Conservation (phyloP, 2,113 vertebrate species). For the Cromileptes altivelis region DNA sequence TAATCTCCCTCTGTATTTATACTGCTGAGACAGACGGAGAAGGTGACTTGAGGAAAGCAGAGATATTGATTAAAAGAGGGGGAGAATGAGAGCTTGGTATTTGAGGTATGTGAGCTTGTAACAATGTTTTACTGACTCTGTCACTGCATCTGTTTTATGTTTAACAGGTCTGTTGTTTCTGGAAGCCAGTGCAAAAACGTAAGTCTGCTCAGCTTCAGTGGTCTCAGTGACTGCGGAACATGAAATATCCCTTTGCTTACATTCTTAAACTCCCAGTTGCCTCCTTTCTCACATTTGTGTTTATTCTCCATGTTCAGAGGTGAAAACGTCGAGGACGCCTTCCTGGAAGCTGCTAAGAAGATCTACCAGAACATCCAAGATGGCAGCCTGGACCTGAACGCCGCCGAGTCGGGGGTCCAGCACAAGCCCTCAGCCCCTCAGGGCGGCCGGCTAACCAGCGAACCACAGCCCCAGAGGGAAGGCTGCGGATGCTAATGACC, state of each 20-base stretch:
- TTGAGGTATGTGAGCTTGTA: slow-evolving; percentile 21
- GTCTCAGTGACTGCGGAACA: neutral
- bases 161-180: slow-evolving; percentile 94
- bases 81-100: slow-evolving; percentile 13
- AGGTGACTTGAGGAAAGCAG: slow-evolving; percentile 34
- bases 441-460: slow-evolving; percentile 95
- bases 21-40: slow-evolving; percentile 83
- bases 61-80: neutral
- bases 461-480: slow-evolving; percentile 98
- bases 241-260: neutral
- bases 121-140: slow-evolving; percentile 28
- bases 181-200: slow-evolving; percentile 99
- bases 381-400: slow-evolving; percentile 98
- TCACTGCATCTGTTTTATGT: slow-evolving; percentile 34
- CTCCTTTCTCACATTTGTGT: neutral
- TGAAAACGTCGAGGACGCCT: slow-evolving; percentile 98
- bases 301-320: slow-evolving; percentile 83
- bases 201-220: slow-evolving; percentile 78
- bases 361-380: slow-evolving; percentile 99
- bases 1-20: slow-evolving; percentile 52
- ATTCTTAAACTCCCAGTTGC: neutral
- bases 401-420: slow-evolving; percentile 97
- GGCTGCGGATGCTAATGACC: slow-evolving; percentile 99
- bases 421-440: slow-evolving; percentile 98
- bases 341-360: slow-evolving; percentile 99